Percentiles rank a stretch among this genome's conserved stretches.
These are phyloP conservation scores for Leguminivora glycinivorella DNA, from an alignment of 1,140 invertebrate species.

Conservation along the genomic window DNA sequence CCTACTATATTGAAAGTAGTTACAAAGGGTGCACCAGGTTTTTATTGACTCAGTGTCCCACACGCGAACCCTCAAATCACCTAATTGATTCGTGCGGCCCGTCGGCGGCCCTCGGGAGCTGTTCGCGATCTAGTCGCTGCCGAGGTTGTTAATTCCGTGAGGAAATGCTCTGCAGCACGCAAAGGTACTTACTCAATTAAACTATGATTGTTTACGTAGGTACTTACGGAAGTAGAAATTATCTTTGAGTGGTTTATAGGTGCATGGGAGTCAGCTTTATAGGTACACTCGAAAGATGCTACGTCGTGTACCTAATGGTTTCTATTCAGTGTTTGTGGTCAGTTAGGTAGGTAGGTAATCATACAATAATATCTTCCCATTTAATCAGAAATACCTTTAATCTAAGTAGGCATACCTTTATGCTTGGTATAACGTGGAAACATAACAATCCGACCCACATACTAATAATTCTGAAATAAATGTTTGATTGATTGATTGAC, in stretches of 20 bases:
- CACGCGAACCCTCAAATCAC: conserved; percentile 47
- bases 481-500: too few relatives aligned
- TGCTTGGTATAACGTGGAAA: too few relatives aligned
- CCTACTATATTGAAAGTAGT: neutral
- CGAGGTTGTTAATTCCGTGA: conserved; percentile 45
- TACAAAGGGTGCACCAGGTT: conserved; percentile 11
- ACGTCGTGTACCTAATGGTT: too few relatives aligned
- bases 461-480: too few relatives aligned
- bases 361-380: too few relatives aligned
- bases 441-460: too few relatives aligned
- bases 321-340: too few relatives aligned
- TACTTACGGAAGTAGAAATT: neutral
- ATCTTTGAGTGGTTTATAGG: neutral
- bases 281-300: too few relatives aligned
- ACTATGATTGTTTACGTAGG: conserved; percentile 17
- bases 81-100: conserved; percentile 52
- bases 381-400: too few relatives aligned
- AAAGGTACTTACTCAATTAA: conserved; percentile 29
- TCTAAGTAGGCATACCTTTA: too few relatives aligned
- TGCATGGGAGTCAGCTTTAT: too few relatives aligned
- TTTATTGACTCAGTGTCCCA: conserved; percentile 2
- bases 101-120: conserved; percentile 39
- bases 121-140: conserved; percentile 38
- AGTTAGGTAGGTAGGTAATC: too few relatives aligned
- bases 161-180: conserved; percentile 42